These are phyloP conservation scores for Psittacara wagleri DNA, from an alignment of 2,113 vertebrate genomes.

Conservation along the genomic window DNA sequence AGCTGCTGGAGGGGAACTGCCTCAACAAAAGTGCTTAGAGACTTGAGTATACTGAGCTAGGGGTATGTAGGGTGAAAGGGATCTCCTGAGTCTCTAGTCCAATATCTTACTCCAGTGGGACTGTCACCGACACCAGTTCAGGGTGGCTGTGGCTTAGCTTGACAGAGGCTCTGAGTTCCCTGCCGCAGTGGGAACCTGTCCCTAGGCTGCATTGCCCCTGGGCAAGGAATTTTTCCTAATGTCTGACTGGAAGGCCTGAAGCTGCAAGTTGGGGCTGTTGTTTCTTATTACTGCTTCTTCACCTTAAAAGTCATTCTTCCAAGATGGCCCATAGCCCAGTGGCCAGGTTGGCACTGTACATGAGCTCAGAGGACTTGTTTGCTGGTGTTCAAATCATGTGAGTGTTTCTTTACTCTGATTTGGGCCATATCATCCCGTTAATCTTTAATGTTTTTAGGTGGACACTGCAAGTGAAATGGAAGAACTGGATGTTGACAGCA, in stretches of 20 bases:
- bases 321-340: not conserved
- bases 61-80: not conserved
- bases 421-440: not conserved
- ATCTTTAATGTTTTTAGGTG: constrained; percentile 74
- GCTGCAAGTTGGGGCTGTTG: not conserved
- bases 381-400: not conserved
- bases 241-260: not conserved
- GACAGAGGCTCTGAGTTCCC: not conserved
- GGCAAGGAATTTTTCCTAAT: not conserved
- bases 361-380: not conserved
- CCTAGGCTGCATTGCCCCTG: not conserved
- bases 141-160: not conserved
- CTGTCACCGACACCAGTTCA: not conserved
- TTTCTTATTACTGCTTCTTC: not conserved
- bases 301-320: not conserved
- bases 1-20: not conserved
- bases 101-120: not conserved
- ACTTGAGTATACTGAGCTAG: not conserved
- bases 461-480: constrained; percentile 98
- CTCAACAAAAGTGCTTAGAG: not conserved
- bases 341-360: not conserved
- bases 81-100: not conserved
- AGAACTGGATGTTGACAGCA: constrained; percentile 88
- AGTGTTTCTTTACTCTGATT: not conserved
- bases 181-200: not conserved